Conservation (phyloP, 2,797 vertebrate genomes). For the Coranthus polyacanthus region DNA sequence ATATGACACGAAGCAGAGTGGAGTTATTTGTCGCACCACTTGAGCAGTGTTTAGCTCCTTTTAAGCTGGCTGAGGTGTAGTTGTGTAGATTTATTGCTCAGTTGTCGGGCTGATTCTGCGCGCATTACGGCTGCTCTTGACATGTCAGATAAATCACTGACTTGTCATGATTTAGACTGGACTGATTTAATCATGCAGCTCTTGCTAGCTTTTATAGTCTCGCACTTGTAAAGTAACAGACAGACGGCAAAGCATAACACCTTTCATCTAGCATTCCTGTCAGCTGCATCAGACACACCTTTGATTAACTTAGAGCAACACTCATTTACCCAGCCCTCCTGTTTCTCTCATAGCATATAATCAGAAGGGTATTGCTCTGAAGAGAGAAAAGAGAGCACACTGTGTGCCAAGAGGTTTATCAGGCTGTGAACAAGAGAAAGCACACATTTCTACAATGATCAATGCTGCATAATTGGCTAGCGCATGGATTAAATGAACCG, state of each 20-base stretch:
- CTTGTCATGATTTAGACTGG: conserved; percentile 71
- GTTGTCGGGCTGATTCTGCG: conserved; percentile 67
- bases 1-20: conserved; percentile 2
- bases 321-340: conserved; percentile 44
- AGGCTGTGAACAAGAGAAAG: conserved; percentile 62
- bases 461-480: conserved; percentile 73
- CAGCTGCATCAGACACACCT: conserved; percentile 72
- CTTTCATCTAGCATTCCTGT: conserved; percentile 59
- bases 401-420: conserved; percentile 73
- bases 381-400: conserved; percentile 49
- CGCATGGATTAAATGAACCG: conserved; percentile 62
- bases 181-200: conserved; percentile 76
- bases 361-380: conserved; percentile 48
- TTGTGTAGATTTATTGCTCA: conserved; percentile 70
- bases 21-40: conserved; percentile 52
- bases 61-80: conserved; percentile 43
- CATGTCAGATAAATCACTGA: conserved; percentile 76
- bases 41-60: conserved; percentile 58
- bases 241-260: conserved; percentile 29
- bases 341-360: conserved; percentile 62
- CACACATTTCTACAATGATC: conserved; percentile 70
- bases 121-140: conserved; percentile 60
- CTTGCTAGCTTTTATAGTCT: conserved; percentile 34
- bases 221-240: conserved; percentile 27
- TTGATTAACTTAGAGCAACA: conserved; percentile 68